A percentile compares a stretch with the other conserved stretches of the same genome.
Evolutionary conservation across 2,797 vertebrate genomes (phyloP).

Genomic region (Phrynocephalus vlangalii): DNA sequence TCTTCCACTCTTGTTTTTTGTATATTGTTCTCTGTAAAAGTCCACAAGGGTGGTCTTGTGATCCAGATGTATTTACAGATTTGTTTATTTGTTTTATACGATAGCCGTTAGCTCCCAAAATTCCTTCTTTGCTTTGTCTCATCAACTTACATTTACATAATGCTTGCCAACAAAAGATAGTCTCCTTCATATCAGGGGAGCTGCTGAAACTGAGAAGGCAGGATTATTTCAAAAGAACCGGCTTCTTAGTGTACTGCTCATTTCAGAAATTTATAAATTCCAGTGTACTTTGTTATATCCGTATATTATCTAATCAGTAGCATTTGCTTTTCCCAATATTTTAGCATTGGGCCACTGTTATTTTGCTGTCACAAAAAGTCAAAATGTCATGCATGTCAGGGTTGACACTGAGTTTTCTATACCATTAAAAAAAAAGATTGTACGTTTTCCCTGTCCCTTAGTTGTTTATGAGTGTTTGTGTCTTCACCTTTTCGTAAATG

Average conservation of each 20-base stretch:
- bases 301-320: constrained; percentile 39
- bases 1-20: not conserved
- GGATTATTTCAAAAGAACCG: constrained; percentile 57
- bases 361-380: constrained; percentile 51
- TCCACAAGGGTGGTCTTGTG: not conserved
- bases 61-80: constrained; percentile 3
- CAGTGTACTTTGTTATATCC: constrained; percentile 40
- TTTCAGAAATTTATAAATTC: constrained; percentile 55
- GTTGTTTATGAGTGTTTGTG: constrained; percentile 38
- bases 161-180: not conserved
- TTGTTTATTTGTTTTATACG: not conserved
- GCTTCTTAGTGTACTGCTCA: constrained; percentile 57
- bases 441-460: constrained; percentile 55
- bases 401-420: constrained; percentile 61
- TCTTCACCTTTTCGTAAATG: constrained; percentile 66
- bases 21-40: not conserved
- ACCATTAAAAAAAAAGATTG: constrained; percentile 72
- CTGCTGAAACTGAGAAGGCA: constrained; percentile 48
- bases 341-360: constrained; percentile 55
- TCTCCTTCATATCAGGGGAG: not conserved
- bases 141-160: constrained; percentile 1
- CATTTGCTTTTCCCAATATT: constrained; percentile 41
- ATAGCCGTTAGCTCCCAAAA: not conserved
- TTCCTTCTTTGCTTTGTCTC: constrained; percentile 9
- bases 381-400: constrained; percentile 60